Evolutionary conservation across 1,140 invertebrate genomes (phyloP).

Genomic region (Diuraphis noxia): DNA sequence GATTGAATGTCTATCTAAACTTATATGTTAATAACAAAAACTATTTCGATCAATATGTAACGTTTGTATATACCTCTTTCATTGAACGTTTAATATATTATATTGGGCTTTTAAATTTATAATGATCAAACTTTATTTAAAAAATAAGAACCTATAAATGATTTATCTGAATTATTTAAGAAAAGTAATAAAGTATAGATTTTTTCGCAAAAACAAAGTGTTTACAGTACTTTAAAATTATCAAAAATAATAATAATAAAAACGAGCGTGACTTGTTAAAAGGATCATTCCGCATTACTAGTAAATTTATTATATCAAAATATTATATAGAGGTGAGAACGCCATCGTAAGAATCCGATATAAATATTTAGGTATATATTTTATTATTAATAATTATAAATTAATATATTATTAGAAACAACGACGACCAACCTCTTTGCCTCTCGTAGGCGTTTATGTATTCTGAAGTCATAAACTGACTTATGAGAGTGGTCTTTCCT

Average conservation of each 20-base stretch:
- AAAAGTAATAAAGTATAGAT: neutral
- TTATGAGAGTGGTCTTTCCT: constrained; percentile 86
- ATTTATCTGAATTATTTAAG: neutral
- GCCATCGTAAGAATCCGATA: neutral
- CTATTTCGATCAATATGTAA: neutral
- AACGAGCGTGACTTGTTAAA: neutral
- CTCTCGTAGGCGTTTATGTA: constrained; percentile 89
- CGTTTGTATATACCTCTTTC: neutral
- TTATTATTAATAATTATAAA: neutral
- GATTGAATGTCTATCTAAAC: neutral
- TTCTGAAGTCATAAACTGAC: constrained; percentile 93
- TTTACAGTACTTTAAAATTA: neutral
- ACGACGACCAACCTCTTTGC: constrained; percentile 56
- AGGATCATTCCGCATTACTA: neutral
- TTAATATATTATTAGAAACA: neutral
- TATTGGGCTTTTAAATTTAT: neutral
- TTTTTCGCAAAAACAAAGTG: neutral
- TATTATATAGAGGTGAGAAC: neutral
- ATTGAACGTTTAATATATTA: neutral
- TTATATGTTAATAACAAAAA: neutral
- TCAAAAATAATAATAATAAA: neutral
- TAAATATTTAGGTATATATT: neutral
- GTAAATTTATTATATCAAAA: neutral
- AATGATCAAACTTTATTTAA: neutral
- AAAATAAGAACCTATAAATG: neutral